Conservation (phyloP, 2,888 invertebrate species). For the Chromoteleia sp. region DNA sequence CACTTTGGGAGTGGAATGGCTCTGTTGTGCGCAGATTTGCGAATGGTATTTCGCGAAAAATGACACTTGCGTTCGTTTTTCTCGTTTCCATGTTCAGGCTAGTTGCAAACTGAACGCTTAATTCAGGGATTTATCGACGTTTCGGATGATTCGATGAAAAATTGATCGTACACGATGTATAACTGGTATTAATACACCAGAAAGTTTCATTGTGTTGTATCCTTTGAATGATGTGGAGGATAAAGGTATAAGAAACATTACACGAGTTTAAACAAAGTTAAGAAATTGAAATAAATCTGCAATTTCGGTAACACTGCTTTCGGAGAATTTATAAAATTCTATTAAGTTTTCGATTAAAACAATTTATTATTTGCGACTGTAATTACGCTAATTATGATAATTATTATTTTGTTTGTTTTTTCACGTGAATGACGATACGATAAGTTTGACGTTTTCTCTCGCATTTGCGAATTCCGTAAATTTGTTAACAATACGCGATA, state of each 20-base stretch:
- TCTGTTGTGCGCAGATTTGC: slow-evolving; percentile 52
- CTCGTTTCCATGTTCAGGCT: neutral
- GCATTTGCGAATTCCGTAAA: too few species aligned
- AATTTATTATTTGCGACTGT: too few species aligned
- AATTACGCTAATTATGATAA: too few species aligned
- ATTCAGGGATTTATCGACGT: neutral
- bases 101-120: neutral
- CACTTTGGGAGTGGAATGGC: slow-evolving; percentile 52
- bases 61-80: slow-evolving; percentile 9
- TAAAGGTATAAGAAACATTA: slow-evolving; percentile 10
- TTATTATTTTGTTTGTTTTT: too few species aligned
- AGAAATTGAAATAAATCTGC: slow-evolving; percentile 30
- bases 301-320: slow-evolving; percentile 1
- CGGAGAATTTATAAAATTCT: neutral
- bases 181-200: neutral
- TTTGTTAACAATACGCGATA: too few species aligned
- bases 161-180: neutral
- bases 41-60: slow-evolving; percentile 42
- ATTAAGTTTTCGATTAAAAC: neutral
- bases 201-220: slow-evolving; percentile 14
- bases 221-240: neutral
- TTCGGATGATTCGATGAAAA: neutral
- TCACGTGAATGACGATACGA: too few species aligned
- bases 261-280: slow-evolving; percentile 27
- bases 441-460: too few species aligned